phyloP scores from a whole-genome alignment of 2,797 vertebrate genomes.

The Sarcophilus harrisii region DNA sequence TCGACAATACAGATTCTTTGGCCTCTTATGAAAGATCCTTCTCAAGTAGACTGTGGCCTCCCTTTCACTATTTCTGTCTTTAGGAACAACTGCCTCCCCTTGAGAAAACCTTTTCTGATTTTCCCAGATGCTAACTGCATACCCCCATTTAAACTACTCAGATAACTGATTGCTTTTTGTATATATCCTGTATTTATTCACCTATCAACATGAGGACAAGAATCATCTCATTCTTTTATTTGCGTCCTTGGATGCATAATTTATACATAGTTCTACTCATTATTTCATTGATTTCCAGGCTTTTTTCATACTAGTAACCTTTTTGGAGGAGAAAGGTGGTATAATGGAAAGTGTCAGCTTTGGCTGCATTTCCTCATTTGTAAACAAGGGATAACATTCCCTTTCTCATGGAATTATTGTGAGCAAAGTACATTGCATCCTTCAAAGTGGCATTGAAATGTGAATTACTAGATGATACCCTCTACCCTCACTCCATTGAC shows the following conservation, averaged over 20 bases:
- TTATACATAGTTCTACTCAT: background rate
- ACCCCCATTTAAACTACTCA: background rate
- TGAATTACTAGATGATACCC: background rate
- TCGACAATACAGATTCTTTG: background rate
- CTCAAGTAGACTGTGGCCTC: background rate
- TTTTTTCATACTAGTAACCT: background rate
- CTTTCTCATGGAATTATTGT: background rate
- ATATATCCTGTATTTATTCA: background rate
- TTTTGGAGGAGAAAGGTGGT: background rate
- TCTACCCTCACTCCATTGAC: background rate
- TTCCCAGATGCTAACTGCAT: background rate
- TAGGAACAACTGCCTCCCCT: background rate
- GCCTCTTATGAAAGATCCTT: background rate
- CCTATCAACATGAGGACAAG: background rate
- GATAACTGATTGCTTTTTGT: background rate
- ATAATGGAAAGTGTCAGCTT: background rate
- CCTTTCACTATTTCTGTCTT: background rate
- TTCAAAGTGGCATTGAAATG: slow-evolving; percentile 5
- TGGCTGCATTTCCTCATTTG: background rate
- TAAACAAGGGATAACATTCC: background rate
- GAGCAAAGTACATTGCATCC: slow-evolving; percentile 6
- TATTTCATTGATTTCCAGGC: background rate
- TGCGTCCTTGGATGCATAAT: background rate
- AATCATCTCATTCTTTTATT: background rate
- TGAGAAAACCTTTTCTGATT: background rate